Base-by-base conservation (phyloP, 1,140 invertebrate genomes). In the Drosophila bocki region DNA sequence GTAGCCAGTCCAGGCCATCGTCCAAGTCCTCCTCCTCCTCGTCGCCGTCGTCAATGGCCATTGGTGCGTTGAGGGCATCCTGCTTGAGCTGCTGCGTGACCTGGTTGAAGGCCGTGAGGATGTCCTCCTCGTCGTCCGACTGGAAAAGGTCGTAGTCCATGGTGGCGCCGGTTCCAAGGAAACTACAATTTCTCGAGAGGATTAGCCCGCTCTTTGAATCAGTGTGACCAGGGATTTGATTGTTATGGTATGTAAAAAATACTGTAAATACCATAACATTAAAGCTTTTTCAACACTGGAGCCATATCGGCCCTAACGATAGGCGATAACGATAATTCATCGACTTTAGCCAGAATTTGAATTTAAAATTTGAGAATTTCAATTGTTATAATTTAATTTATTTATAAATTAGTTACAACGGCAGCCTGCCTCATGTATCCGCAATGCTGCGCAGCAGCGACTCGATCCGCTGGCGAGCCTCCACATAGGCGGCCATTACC, bases 101-200 rank as follows among this genome's bases (percentile, higher is more conserved):
- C 61, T 78, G 68, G 15, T 85, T 17, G 54, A 71, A 86, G 22
- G 87, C 77, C 15, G 61, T 78, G 5, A 92, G 71, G 39, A 92
- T 78, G 17, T 91, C 91, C 51, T 92, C 91, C 37, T 92, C 91
- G 42, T 92, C 91, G 42, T 92, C 91, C 7, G 83, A 86, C 61
- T 92, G 90, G 56, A 92, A 92, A 8, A 92, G 68, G 70, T 92
- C 86, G 64, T 92, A 92, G 56, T 92, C 91, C 91, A 92, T 92
- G 41, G 37, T 53, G 37, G 22, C 12, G n/a, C 0, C 35, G 19
- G 33, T 56, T 39, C 15, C 8, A 11, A 26, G 12, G 11, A 2
- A n/a, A 35, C 15, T 7, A 26, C 26, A 15, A 22, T 17, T n/a
- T 15, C 17, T 56, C 2, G 6, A 0, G 37, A 57, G 44, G 45